phyloP scores from a whole-genome alignment of 2,797 vertebrate genomes.

The Ctenosaura bakeri region DNA sequence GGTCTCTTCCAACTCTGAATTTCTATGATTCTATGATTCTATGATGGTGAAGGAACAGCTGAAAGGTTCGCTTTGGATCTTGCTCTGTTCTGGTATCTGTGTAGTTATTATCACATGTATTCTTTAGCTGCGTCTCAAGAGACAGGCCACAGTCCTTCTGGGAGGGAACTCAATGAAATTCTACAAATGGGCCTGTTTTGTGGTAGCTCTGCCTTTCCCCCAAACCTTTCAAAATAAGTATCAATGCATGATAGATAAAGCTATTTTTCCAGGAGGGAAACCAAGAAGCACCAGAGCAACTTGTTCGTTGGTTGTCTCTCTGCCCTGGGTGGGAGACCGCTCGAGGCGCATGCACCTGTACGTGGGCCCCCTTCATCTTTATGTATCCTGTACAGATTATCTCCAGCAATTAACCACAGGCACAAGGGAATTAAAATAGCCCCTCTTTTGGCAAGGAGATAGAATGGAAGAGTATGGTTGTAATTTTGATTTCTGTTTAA shows the following conservation, averaged over 20 bases:
- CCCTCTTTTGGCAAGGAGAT: not conserved
- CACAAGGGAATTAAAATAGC: no score
- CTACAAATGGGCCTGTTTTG: not conserved
- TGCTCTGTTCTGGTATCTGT: not conserved
- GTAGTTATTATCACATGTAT: not conserved
- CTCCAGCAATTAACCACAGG: not conserved
- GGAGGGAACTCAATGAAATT: not conserved
- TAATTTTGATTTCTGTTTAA: not conserved
- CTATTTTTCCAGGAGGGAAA: not conserved
- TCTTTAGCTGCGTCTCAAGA: not conserved
- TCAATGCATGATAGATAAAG: accelerated
- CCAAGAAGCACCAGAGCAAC: not conserved
- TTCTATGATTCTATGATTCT: no score
- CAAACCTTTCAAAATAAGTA: not conserved
- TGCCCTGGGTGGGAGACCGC: not conserved
- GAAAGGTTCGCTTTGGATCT: not conserved
- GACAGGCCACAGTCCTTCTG: accelerated
- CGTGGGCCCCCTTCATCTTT: not conserved
- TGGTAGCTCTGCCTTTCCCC: not conserved
- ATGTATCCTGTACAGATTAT: not conserved
- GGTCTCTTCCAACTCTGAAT: no score
- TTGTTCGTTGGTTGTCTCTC: not conserved
- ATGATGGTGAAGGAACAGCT: not conserved
- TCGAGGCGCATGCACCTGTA: not conserved
- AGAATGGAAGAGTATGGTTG: not conserved